Base-by-base conservation (phyloP, 2,797 vertebrate genomes). In the Apogon hyalosoma region DNA sequence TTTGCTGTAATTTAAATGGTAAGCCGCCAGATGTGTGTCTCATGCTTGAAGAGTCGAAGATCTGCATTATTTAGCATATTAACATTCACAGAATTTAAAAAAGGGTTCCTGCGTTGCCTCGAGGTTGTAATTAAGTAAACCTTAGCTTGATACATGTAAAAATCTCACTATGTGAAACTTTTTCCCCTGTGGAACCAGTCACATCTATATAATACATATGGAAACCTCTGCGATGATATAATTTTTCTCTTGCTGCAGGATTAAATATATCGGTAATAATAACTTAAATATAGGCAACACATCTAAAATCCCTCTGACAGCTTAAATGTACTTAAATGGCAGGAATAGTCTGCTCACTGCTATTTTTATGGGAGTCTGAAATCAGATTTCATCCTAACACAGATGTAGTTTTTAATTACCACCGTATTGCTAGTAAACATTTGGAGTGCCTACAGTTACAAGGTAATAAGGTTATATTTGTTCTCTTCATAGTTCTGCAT, bases 11-110 rank as follows among this genome's bases (percentile, higher is more conserved):
- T 99, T 98, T 98, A 98, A 98, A 98, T 97, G 95, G 97, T 97
- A 96, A 96, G 95, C 96, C 94, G 94, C 97, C 97, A 99, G 97
- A 99, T 99, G 97, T 98, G 97, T 96, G 96, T 98, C 98, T 98
- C 96, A 98, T 97, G 98, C 96, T 98, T 98, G 97, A 98, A 97
- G 96, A 98, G 96, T 95, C 90, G 91, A 95, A 96, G 97, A 96
- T 98, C 97, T 99, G 98, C 98, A 99, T 99, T 99, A 99, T 99
- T 99, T 99, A 99, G 98, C 97, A 99, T 99, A 99, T 98, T 98
- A 99, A 99, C 97, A 98, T 98, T 98, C 97, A 95, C 95, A 98
- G 97, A 99, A 99, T 99, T 98, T 97, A 96, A 97, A 99, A 98
- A 97, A 96, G 96, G 96, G 92, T 90, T 96, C 95, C 95, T 97